Conservation (phyloP, 2,888 invertebrate species). For the Isoperla grammatica region DNA sequence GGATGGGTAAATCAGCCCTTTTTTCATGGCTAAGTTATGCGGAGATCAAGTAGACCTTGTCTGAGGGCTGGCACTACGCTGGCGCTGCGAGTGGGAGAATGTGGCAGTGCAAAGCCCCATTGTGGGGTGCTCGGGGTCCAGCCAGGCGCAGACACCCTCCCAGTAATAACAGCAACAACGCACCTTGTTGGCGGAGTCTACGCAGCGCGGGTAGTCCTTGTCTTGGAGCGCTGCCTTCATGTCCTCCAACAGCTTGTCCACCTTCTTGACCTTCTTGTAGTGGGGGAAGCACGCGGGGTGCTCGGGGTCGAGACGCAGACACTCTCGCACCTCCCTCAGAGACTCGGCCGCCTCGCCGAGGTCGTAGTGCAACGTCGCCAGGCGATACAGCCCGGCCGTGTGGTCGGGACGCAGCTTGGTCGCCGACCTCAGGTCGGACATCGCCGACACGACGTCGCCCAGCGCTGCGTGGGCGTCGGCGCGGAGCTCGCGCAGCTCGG, state of each 20-base stretch:
- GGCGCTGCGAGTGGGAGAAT: too few relatives aligned
- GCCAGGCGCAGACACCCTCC: too few relatives aligned
- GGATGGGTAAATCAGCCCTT: too few relatives aligned
- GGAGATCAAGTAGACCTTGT: too few relatives aligned
- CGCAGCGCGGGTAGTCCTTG: constrained; percentile 62
- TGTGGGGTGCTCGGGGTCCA: too few relatives aligned
- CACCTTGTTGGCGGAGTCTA: constrained; percentile 59
- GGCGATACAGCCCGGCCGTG: constrained; percentile 75
- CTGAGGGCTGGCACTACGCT: too few relatives aligned
- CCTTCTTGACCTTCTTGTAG: constrained; percentile 93
- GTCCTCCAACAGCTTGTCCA: constrained; percentile 70
- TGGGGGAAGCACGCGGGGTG: constrained; percentile 93
- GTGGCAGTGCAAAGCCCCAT: too few relatives aligned
- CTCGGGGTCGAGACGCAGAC: constrained; percentile 94
- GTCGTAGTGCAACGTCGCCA: constrained; percentile 81
- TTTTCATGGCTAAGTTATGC: too few relatives aligned
- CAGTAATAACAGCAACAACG: too few relatives aligned
- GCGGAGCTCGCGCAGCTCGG: constrained; percentile 73
- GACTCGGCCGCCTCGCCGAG: constrained; percentile 89
- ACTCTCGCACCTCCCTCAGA: constrained; percentile 90
- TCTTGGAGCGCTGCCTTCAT: constrained; percentile 57
- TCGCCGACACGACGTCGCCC: constrained; percentile 78
- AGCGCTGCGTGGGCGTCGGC: constrained; percentile 77
- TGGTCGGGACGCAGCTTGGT: constrained; percentile 90
- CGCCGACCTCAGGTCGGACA: constrained; percentile 83